Percentiles rank a stretch among this genome's conserved stretches.
Evolutionary conservation across 2,797 vertebrate genomes (phyloP).

Genomic region (Merluccius polli): DNA sequence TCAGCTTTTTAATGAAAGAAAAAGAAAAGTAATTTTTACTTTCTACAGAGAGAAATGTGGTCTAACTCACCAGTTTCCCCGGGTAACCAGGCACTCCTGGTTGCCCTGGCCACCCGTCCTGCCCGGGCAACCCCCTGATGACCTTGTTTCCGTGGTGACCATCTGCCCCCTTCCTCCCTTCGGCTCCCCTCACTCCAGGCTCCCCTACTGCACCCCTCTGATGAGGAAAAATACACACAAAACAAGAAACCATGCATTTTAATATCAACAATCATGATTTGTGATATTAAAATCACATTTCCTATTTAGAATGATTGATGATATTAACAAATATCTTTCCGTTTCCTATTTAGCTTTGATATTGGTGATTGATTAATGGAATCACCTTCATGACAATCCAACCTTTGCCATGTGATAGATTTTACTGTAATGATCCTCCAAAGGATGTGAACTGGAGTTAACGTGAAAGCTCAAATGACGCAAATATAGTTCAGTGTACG

Average conservation of each 20-base stretch:
- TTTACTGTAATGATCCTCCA: too few relatives aligned
- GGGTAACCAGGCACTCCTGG: constrained; percentile 63
- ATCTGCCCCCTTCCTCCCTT: constrained; percentile 58
- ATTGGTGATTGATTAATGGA: too few relatives aligned
- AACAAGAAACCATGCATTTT: background rate
- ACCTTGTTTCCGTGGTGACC: constrained; percentile 49
- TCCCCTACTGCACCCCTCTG: constrained; percentile 56
- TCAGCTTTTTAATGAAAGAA: too few relatives aligned
- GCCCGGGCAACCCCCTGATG: constrained; percentile 52
- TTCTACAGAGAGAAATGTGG: background rate
- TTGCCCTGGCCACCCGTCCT: constrained; percentile 54
- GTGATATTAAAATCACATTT: background rate
- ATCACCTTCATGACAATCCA: too few relatives aligned
- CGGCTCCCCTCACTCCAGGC: constrained; percentile 48
- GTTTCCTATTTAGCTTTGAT: too few relatives aligned
- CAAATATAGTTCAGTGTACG: too few relatives aligned
- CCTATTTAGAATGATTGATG: background rate
- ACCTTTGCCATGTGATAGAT: too few relatives aligned
- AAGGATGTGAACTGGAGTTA: too few relatives aligned
- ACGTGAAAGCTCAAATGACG: too few relatives aligned
- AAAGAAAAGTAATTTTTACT: too few relatives aligned
- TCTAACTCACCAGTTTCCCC: constrained; percentile 63
- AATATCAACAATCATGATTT: background rate
- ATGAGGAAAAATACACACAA: background rate
- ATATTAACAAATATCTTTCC: background rate